Conservation (phyloP, 2,888 invertebrate genomes). For the Trichopoda pennipes region DNA sequence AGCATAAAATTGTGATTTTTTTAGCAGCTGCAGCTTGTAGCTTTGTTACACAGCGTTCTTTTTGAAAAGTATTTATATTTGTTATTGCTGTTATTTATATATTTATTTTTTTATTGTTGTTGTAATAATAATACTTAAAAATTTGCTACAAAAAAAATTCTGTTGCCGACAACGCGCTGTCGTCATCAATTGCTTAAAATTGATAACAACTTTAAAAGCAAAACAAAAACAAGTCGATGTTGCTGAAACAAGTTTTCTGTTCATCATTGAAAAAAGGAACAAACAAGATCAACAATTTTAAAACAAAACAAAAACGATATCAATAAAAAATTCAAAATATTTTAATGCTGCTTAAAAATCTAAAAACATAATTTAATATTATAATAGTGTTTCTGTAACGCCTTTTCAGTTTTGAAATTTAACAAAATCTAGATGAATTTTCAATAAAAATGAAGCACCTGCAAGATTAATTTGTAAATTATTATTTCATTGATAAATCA, state of each 20-base stretch:
- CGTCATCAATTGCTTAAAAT: constrained; percentile 63
- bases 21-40: constrained; percentile 61
- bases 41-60: constrained; percentile 10
- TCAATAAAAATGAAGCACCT: constrained; percentile 59
- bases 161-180: constrained; percentile 35
- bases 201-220: constrained; percentile 25
- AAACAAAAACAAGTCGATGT: constrained; percentile 47
- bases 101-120: constrained; percentile 34
- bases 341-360: constrained; percentile 42
- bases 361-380: not conserved
- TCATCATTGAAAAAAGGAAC: constrained; percentile 35
- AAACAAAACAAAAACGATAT: not conserved
- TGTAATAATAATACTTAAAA: constrained; percentile 48
- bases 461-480: constrained; percentile 40
- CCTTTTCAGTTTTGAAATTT: constrained; percentile 41
- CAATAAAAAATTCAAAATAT: constrained; percentile 45
- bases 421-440: constrained; percentile 25
- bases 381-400: constrained; percentile 42
- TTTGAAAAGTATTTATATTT: not conserved
- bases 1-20: constrained; percentile 53
- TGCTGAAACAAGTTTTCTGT: constrained; percentile 64
- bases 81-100: constrained; percentile 19
- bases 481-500: constrained; percentile 49
- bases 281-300: not conserved
- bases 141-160: not conserved